These are phyloP conservation scores for Cephalopachus bancanus DNA, from an alignment of 2,797 vertebrate genomes.

Conservation along the genomic window DNA sequence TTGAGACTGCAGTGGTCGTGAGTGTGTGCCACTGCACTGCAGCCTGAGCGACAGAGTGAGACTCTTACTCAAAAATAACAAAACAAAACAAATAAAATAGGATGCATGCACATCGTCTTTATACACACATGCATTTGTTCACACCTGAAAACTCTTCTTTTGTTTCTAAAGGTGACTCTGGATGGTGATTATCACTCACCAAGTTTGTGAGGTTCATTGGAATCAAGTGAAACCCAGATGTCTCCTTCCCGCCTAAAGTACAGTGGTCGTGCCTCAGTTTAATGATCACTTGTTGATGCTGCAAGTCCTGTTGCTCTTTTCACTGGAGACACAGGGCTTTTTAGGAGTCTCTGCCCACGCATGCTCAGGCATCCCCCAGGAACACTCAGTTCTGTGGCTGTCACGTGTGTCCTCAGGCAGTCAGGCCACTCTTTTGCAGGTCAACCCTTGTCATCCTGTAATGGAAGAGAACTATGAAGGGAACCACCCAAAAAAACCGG, in stretches of 20 bases:
- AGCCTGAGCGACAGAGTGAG: no score
- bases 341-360: not conserved
- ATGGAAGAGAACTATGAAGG: not conserved
- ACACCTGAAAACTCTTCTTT: constrained; percentile 3
- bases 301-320: not conserved
- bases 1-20: no score
- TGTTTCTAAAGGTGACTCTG: constrained; percentile 17
- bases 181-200: not conserved
- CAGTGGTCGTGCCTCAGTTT: not conserved
- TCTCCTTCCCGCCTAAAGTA: not conserved
- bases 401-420: not conserved
- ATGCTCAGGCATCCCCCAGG: not conserved
- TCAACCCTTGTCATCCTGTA: not conserved
- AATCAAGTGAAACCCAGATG: constrained; percentile 1
- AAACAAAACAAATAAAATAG: not conserved
- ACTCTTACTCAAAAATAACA: no score
- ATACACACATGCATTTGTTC: not conserved
- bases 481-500: no score
- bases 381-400: not conserved
- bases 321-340: not conserved
- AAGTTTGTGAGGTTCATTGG: not conserved
- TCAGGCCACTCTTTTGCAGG: not conserved
- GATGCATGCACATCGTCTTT: not conserved
- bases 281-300: not conserved
- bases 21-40: no score